Evolutionary conservation across 2,113 vertebrate genomes (phyloP).

Genomic region (Numida meleagris): DNA sequence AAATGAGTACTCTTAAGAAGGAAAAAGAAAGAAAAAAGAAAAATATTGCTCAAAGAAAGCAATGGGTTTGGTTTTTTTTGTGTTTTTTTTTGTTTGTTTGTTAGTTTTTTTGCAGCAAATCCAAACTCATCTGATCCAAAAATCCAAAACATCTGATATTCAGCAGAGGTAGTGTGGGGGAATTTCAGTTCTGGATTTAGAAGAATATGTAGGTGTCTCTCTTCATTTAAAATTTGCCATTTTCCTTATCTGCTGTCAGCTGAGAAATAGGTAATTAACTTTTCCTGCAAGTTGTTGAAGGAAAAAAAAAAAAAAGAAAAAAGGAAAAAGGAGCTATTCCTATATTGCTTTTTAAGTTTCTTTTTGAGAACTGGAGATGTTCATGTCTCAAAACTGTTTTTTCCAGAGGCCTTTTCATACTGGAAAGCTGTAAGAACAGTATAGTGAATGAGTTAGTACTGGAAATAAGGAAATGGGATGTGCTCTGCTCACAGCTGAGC

Average conservation of each 20-base stretch:
- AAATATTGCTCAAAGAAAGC: no score
- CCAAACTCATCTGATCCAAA: not conserved
- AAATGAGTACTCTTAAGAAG: not conserved
- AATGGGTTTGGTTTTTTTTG: no score
- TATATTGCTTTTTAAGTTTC: not conserved
- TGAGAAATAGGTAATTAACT: not conserved
- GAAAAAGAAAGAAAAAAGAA: no score
- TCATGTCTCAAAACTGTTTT: not conserved
- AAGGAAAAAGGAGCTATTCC: fast-evolving
- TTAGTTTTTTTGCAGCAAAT: no score
- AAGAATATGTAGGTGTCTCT: not conserved
- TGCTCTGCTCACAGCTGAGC: not conserved
- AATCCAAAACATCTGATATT: not conserved
- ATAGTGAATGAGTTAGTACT: not conserved
- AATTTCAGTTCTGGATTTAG: not conserved
- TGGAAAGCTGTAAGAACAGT: not conserved
- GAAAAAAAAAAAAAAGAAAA: not conserved
- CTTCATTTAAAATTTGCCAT: not conserved
- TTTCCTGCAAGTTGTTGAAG: not conserved
- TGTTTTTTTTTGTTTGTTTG: no score
- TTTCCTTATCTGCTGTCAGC: not conserved
- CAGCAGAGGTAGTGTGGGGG: not conserved
- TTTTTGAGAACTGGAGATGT: not conserved
- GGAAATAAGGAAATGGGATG: not conserved
- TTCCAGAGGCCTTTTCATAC: not conserved